phyloP scores from a whole-genome alignment of 1,140 invertebrate genomes.

The Sarcophaga peregrina region DNA sequence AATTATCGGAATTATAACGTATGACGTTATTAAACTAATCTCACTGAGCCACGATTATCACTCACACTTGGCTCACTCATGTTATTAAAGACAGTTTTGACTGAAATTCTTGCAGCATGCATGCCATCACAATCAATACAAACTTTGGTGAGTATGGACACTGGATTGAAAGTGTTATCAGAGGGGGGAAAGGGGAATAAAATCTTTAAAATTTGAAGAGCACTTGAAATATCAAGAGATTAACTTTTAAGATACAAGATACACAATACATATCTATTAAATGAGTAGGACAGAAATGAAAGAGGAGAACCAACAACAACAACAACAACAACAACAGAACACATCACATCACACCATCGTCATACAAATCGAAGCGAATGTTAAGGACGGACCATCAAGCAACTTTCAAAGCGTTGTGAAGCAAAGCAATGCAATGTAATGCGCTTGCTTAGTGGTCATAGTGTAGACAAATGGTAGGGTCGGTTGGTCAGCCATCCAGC shows the following conservation, averaged over 20 bases:
- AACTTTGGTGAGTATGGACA: too few species aligned
- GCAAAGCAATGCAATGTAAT: too few species aligned
- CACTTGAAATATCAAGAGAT: conserved; percentile 17
- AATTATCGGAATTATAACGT: too few species aligned
- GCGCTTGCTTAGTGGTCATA: too few species aligned
- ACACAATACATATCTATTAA: conserved; percentile 15
- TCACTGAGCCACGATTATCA: neutral
- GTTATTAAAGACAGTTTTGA: neutral
- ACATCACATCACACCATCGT: too few species aligned
- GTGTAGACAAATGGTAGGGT: too few species aligned
- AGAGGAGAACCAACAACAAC: too few species aligned
- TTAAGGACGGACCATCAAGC: too few species aligned
- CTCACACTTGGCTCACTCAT: neutral
- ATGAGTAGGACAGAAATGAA: neutral
- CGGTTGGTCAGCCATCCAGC: neutral
- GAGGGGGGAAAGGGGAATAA: neutral
- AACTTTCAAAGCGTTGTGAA: neutral
- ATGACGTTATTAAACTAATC: conserved; percentile 37
- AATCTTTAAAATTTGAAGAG: neutral
- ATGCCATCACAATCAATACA: too few species aligned
- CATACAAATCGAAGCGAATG: too few species aligned
- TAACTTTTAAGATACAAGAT: conserved; percentile 22
- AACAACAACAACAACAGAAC: too few species aligned
- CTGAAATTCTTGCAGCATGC: neutral
- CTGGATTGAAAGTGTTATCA: neutral